These are phyloP conservation scores for Anguilla obscura DNA, from an alignment of 2,797 vertebrate genomes.

Conservation along the genomic window DNA sequence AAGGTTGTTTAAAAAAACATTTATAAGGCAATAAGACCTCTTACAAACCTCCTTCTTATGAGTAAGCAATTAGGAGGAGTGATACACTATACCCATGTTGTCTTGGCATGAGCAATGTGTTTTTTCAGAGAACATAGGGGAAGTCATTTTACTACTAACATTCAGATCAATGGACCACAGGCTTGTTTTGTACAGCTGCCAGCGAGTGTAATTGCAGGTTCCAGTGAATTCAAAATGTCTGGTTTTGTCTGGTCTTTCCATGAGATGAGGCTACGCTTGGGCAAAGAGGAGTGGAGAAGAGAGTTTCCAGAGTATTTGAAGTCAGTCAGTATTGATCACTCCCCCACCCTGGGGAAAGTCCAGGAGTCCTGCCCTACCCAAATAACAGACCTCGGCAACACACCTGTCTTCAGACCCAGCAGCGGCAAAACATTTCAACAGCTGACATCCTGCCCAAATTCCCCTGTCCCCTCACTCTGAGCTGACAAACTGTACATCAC, in stretches of 20 bases:
- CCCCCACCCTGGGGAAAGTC: conserved; percentile 45
- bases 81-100: neutral
- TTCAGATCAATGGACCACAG: conserved; percentile 29
- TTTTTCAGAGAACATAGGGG: conserved; percentile 5
- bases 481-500: neutral
- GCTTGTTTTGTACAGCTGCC: conserved; percentile 16
- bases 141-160: conserved; percentile 25
- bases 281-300: conserved; percentile 33
- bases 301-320: conserved; percentile 17
- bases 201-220: conserved; percentile 68
- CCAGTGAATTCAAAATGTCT: conserved; percentile 62
- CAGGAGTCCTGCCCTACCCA: conserved; percentile 52
- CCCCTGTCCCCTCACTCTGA: neutral
- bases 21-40: neutral
- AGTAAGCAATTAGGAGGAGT: neutral
- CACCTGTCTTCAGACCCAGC: conserved; percentile 42
- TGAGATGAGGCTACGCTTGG: conserved; percentile 42
- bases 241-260: conserved; percentile 70
- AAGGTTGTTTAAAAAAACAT: neutral
- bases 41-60: neutral
- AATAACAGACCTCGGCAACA: conserved; percentile 54
- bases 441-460: conserved; percentile 15
- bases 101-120: neutral
- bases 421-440: conserved; percentile 37
- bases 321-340: conserved; percentile 31